Percentiles rank a stretch among this genome's conserved stretches.
These are phyloP conservation scores for Fregata magnificens DNA, from an alignment of 2,113 vertebrate genomes.

Conservation along the genomic window DNA sequence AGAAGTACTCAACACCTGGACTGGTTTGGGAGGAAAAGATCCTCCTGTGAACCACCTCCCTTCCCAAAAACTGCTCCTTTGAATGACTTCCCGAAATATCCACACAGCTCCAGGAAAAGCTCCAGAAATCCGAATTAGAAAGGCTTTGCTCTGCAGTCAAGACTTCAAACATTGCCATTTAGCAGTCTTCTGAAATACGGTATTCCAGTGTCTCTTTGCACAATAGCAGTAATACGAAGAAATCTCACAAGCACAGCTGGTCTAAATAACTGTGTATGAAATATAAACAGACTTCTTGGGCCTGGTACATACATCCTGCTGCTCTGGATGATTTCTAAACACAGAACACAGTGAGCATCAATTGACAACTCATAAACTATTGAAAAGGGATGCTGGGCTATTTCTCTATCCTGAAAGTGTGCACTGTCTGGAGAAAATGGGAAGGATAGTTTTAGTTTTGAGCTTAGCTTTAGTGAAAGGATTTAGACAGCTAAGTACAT, in stretches of 20 bases:
- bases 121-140: background rate
- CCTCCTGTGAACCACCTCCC: background rate
- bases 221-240: background rate
- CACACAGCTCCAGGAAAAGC: background rate
- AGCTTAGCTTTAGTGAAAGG: background rate
- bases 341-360: background rate
- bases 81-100: background rate
- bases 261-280: background rate
- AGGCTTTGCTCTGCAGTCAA: background rate
- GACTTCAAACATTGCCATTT: background rate
- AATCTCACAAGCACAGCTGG: background rate
- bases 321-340: conserved; percentile 1
- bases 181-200: background rate
- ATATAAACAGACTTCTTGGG: background rate
- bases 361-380: conserved; percentile 9
- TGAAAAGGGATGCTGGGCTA: background rate
- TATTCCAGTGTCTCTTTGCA: background rate
- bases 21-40: background rate
- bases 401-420: background rate
- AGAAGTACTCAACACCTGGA: background rate
- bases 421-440: background rate
- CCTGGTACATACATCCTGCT: conserved; percentile 1
- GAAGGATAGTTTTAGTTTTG: background rate
- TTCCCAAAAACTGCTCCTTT: background rate
- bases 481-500: background rate